Base-by-base conservation (phyloP, 2,797 vertebrate genomes). In the Macropodus opercularis region DNA sequence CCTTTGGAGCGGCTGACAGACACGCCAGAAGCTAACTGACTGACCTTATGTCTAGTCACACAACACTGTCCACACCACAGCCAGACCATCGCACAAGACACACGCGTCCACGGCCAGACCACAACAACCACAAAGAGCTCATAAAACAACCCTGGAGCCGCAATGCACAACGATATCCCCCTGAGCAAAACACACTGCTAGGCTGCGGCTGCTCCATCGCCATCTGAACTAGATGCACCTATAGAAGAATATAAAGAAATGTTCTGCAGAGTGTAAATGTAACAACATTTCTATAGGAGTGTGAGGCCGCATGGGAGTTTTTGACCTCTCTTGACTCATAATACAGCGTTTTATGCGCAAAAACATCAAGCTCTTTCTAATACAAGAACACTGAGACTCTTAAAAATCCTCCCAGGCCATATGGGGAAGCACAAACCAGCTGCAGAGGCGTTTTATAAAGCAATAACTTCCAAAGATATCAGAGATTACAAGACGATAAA, bases 401-500 rank as follows among this genome's bases (percentile, higher is more conserved):
- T 80, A 72, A 80, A 84, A 80, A 31, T 6, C 35, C 47, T 60
- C 70, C 43, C 39, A 11, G 60, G 58, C 63, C 77, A 73, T 77
- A 74, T 66, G 83, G 67, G 53, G 44, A 69, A 44, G 60, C 54
- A 68, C 47, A 64, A 49, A 78, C 54, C 84, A 72, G 71, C 83
- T 83, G 85, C 81, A 72, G 69, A 64, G 65, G 19, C 57, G 18
- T 81, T 89, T 84, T 78, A 80, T 62, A 73, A 72, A 65, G 77
- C 79, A 82, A 86, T 86, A 85, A 86, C 66, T 62, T 84, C 74
- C 61, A 57, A 67, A 72, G 59, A 68, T 68, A 82, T 82, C 79
- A 51, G 59, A 72, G 68, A 79, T 81, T 85, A 87, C 79, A 75
- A 69, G 69, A 54, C 10, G 64, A 81, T 90, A 82, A 87, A 87